A percentile compares a stretch with the other conserved stretches of the same genome.
These are phyloP conservation scores for Pheosia tremula DNA, from an alignment of 2,888 invertebrate species.

Conservation along the genomic window DNA sequence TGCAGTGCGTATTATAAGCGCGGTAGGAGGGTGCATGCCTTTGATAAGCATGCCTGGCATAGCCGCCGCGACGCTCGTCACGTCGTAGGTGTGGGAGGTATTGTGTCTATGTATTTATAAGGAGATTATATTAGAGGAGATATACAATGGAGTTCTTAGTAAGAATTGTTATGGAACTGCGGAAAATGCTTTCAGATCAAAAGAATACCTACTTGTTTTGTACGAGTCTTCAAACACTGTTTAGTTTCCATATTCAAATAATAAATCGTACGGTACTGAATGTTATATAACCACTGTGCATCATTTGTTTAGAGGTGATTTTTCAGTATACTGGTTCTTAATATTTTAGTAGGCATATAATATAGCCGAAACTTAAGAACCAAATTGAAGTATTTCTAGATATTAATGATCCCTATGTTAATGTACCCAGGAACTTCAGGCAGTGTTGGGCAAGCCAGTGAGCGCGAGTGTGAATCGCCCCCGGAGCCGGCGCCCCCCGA, in stretches of 20 bases:
- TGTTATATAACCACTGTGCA: too few species aligned
- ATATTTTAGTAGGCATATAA: too few species aligned
- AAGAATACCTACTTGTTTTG: neutral
- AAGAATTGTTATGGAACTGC: neutral
- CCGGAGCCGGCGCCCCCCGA: constrained; percentile 94
- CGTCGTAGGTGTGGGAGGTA: constrained; percentile 29
- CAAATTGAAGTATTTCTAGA: too few species aligned
- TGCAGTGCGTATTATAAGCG: constrained; percentile 60
- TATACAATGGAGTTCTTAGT: neutral
- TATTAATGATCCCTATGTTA: too few species aligned
- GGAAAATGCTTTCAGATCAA: neutral
- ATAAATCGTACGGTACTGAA: too few species aligned
- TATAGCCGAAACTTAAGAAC: too few species aligned
- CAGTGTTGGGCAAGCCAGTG: constrained; percentile 69
- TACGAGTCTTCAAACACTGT: too few species aligned
- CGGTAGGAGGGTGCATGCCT: constrained; percentile 75
- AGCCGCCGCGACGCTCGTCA: constrained; percentile 64
- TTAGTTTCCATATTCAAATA: too few species aligned
- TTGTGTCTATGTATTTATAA: constrained; percentile 17
- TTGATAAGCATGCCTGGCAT: constrained; percentile 77
- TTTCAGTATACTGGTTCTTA: too few species aligned
- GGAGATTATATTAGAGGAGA: neutral
- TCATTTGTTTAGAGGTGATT: too few species aligned
- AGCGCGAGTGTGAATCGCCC: constrained; percentile 88
- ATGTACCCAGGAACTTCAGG: constrained; percentile 29